phyloP scores from a whole-genome alignment of 2,113 vertebrate species.

The Hirundichthys speculiger region DNA sequence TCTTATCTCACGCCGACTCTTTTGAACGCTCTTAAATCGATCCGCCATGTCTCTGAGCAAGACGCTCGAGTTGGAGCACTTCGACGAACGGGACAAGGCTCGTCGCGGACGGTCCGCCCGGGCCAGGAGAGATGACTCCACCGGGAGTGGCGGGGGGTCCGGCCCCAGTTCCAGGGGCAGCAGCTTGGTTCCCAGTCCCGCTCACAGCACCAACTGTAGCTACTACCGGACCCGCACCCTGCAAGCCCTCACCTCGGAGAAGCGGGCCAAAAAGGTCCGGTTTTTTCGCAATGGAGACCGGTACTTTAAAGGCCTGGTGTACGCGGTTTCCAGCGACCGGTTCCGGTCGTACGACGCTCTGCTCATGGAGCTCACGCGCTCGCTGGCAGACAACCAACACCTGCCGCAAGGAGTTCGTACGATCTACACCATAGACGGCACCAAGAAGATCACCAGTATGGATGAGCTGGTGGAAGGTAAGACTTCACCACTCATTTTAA shows the following conservation, averaged over 20 bases:
- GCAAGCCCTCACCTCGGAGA: conserved; percentile 97
- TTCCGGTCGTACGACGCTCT: conserved; percentile 93
- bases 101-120: conserved; percentile 84
- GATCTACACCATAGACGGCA: conserved; percentile 94
- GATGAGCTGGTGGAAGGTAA: conserved; percentile 95
- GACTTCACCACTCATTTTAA: neutral
- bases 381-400: conserved; percentile 91
- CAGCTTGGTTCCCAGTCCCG: conserved; percentile 94
- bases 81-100: conserved; percentile 93
- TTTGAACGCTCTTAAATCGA: neutral
- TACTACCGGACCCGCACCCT: conserved; percentile 97
- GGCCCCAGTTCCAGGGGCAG: conserved; percentile 86
- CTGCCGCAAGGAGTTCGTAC: conserved; percentile 94
- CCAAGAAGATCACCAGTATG: conserved; percentile 88
- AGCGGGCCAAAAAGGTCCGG: conserved; percentile 93
- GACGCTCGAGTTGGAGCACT: conserved; percentile 94
- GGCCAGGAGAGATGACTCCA: conserved; percentile 65
- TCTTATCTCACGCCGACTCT: neutral
- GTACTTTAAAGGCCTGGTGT: conserved; percentile 96
- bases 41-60: conserved; percentile 81
- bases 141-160: conserved; percentile 75
- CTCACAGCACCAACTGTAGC: conserved; percentile 98
- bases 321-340: conserved; percentile 92
- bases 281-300: conserved; percentile 98
- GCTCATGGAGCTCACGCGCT: conserved; percentile 91